Base-by-base conservation (phyloP, 2,113 vertebrate genomes). In the Campylomormyrus tamandua region DNA sequence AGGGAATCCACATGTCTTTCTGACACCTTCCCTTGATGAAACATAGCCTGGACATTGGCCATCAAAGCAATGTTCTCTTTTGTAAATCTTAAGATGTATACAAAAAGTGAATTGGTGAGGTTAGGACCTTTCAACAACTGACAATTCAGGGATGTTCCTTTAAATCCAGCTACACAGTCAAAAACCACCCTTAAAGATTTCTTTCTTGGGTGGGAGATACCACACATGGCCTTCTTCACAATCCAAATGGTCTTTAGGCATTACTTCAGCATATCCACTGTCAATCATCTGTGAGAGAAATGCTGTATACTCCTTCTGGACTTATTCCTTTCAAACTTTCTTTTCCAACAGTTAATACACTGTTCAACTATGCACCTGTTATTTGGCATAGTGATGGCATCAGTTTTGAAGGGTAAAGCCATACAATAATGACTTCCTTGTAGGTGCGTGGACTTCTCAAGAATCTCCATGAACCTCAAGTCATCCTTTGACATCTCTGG, bases 131-230 rank as follows among this genome's bases (percentile, higher is more conserved):
- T 62, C 19, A 90, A 62, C 3, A 85, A 46, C 74, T 90, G 56
- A 9, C 46, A 70, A 90, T 90, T 90, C 45, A 45, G 77, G 15
- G 77, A 90, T 35, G 17, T 89, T 39, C 89, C 77, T 50, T 88
- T 17, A 62, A 21, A 90, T 24, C 15, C n/a, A 13, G 87, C 74
- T 70, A 35, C 11, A 52, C 90, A 90, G 50, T 52, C 13, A 52
- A 52, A 52, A 52, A 52, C 0, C 50, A 52, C 13, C 50, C 50
- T 17, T 52, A 52, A 7, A 52, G 50, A 52, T 52, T 52, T 52
- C 13, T 17, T 52, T 52, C 50, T 52, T 52, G 13, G 50, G 50
- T 17, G 50, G 50, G 13, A 17, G 50, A 17, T 52, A 52, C 50
- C 13, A 52, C 50, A 52, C 13, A 52, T 52, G 13, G 3, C 50